Evolutionary conservation across 2,113 vertebrate genomes (phyloP).

Genomic region (Hemibates koningsi): DNA sequence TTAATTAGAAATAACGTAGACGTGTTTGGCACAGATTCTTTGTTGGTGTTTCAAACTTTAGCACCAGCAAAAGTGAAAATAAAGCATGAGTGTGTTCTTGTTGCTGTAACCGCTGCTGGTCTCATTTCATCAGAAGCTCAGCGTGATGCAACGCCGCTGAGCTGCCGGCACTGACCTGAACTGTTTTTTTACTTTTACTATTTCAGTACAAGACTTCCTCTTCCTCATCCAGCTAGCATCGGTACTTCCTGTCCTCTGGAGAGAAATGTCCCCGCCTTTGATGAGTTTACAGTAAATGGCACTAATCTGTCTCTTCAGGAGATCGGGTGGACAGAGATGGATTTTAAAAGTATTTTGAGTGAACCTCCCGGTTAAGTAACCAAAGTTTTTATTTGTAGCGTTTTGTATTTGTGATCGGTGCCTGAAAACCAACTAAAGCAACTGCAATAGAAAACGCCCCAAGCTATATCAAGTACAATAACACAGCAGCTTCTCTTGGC

Average conservation of each 20-base stretch:
- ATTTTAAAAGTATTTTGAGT: not conserved
- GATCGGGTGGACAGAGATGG: not conserved
- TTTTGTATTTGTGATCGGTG: conserved; percentile 27
- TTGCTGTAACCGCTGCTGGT: not conserved
- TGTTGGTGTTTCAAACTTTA: not conserved
- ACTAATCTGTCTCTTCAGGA: not conserved
- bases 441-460: conserved; percentile 14
- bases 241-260: not conserved
- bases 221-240: not conserved
- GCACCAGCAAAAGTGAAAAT: not conserved
- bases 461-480: conserved; percentile 51
- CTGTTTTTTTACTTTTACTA: not conserved
- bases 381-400: conserved; percentile 15
- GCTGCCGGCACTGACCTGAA: not conserved
- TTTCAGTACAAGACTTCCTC: not conserved
- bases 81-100: not conserved
- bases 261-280: not conserved
- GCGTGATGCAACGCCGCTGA: not conserved
- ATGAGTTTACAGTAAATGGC: not conserved
- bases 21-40: not conserved
- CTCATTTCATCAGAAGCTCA: not conserved
- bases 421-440: not conserved
- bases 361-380: not conserved
- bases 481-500: conserved; percentile 24
- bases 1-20: not conserved